Evolutionary conservation across 2,113 vertebrate genomes (phyloP), one percentile per base, ranked within the genome.

Genomic region (Hystrix brachyura): DNA sequence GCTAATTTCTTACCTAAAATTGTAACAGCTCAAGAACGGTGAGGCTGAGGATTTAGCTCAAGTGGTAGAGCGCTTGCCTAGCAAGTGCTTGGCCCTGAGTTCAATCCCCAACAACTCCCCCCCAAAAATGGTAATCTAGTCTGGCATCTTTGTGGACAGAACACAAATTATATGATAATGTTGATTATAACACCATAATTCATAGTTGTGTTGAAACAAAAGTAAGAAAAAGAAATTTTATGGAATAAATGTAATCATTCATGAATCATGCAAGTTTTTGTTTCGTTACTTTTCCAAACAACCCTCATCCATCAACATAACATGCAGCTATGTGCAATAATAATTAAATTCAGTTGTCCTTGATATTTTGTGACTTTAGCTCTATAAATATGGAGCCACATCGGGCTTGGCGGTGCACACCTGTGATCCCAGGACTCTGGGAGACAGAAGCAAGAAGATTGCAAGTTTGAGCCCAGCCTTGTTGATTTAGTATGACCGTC

Each of bases 161-260:
- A 83, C 46, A 93, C 43, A 96, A 79, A 62, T 48, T 90, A 43
- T 79, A 11, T 72, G 62, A 87, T 67, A 88, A 91, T 57, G 64
- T 69, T 84, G 5, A 85, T 87, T 90, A 80, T 6, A 91, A 67
- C n/a, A 87, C 11, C 46, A 57, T 55, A 76, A 93, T 76, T 78
- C 65, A 67, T 82, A 81, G 87, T 62, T 88, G 90, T 94, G 46
- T 64, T 81, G 72, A 94, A 94, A 76, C 71, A 25, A 96, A 93
- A 74, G 23, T 17, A 84, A 94, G 18, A 86, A 87, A 96, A 91
- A 79, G 59, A 62, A 81, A 94, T 71, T 32, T 55, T 76, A 76
- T 46, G 25, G 15, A 67, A 79, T 60, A 93, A 93, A 59, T 11
- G 4, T 32, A 90, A 46, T 89, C 80, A 95, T 53, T 78, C 78